Percentiles rank a stretch among this genome's conserved stretches.
phyloP scores from a whole-genome alignment of 2,888 invertebrate species.

The Drosophila histrio region DNA sequence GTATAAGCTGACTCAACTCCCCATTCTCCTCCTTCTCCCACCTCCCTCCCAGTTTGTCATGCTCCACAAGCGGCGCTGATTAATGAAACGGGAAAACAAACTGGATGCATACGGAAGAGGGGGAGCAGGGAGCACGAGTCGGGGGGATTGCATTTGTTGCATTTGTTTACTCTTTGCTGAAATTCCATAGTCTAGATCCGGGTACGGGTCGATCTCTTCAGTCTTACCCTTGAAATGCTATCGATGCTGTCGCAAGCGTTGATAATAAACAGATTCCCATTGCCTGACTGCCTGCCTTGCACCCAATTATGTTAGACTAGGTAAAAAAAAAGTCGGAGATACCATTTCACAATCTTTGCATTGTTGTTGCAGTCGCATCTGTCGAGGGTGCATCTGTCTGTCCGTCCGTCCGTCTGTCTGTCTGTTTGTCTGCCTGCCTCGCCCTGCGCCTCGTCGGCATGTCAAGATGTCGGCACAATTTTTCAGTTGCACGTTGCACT shows the following conservation, averaged over 20 bases:
- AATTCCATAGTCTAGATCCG: background rate
- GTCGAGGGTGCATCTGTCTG: conserved; percentile 35
- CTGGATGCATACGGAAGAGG: conserved; percentile 14
- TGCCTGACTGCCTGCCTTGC: conserved; percentile 36
- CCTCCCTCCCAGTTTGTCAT: conserved; percentile 12
- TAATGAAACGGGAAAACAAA: conserved; percentile 38
- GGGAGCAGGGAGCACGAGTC: background rate
- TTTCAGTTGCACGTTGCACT: conserved; percentile 73
- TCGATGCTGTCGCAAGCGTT: conserved; percentile 10
- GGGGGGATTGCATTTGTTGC: background rate
- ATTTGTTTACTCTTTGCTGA: conserved; percentile 36
- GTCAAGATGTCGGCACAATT: conserved; percentile 20
- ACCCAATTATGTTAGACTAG: conserved; percentile 65
- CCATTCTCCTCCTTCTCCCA: background rate
- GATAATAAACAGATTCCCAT: conserved; percentile 70
- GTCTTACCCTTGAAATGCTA: conserved; percentile 65
- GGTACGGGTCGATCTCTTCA: background rate
- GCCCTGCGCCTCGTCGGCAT: conserved; percentile 22
- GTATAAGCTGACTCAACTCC: background rate
- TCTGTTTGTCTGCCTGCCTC: conserved; percentile 17
- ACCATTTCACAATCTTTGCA: conserved; percentile 41
- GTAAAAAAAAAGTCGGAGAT: conserved; percentile 41
- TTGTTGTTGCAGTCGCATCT: conserved; percentile 47
- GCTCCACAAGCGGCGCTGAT: conserved; percentile 55
- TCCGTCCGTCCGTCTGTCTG: conserved; percentile 14